Conservation (phyloP, 92 coral and sea anemone species). For the Porites evermanni region DNA sequence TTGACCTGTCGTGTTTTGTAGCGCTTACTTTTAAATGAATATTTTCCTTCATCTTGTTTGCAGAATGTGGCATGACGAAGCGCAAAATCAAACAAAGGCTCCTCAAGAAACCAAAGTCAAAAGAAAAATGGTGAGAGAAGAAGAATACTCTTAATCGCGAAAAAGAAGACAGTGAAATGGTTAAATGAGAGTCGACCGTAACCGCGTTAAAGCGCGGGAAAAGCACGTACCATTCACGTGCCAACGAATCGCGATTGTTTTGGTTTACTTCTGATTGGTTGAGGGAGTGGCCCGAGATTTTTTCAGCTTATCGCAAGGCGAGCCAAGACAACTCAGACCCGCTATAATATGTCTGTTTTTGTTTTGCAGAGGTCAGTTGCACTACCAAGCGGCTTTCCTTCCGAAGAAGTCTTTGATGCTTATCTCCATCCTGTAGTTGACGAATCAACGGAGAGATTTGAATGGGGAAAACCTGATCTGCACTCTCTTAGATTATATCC, state of each 20-base stretch:
- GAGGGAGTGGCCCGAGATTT: too few relatives aligned
- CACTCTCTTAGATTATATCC: slow-evolving; percentile 98
- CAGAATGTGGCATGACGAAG: slow-evolving; percentile 83
- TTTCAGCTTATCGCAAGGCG: too few relatives aligned
- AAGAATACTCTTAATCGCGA: background rate
- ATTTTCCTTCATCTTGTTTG: background rate
- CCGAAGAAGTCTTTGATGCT: slow-evolving; percentile 88
- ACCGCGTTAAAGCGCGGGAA: too few relatives aligned
- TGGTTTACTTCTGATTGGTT: too few relatives aligned
- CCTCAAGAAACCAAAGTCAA: slow-evolving; percentile 90
- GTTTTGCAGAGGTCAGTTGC: slow-evolving; percentile 64
- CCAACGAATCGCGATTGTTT: too few relatives aligned
- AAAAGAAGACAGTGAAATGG: too few relatives aligned
- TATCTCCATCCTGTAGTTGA: slow-evolving; percentile 93
- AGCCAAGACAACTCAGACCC: too few relatives aligned
- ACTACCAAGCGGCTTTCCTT: slow-evolving; percentile 82
- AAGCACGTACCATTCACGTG: too few relatives aligned
- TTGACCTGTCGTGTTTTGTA: background rate
- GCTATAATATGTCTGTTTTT: background rate
- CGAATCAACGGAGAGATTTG: slow-evolving; percentile 85
- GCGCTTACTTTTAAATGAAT: background rate
- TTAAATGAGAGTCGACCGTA: too few relatives aligned
- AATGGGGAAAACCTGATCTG: slow-evolving; percentile 97
- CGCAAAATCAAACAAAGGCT: slow-evolving; percentile 56
- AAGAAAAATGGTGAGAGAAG: slow-evolving; percentile 77